These are phyloP conservation scores for Aethes cnicana DNA, from an alignment of 2,888 invertebrate species.

Conservation along the genomic window DNA sequence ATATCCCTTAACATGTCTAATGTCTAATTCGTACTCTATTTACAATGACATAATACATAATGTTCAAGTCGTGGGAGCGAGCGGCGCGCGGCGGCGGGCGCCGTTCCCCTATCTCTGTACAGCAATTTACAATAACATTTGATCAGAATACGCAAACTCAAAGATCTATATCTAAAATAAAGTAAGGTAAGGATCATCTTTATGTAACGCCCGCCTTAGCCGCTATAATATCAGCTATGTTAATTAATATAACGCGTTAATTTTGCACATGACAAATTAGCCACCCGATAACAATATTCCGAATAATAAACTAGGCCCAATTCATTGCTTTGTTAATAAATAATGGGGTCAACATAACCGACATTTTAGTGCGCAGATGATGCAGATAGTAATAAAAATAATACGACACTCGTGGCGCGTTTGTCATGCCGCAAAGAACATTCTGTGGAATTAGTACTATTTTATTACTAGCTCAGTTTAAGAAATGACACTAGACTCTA, in stretches of 20 bases:
- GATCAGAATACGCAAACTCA: constrained; percentile 78
- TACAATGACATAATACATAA: constrained; percentile 74
- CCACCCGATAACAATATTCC: constrained; percentile 51
- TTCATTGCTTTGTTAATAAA: constrained; percentile 67
- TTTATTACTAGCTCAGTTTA: constrained; percentile 73
- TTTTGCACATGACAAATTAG: constrained; percentile 71
- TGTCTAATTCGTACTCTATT: constrained; percentile 77
- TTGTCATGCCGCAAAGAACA: constrained; percentile 67
- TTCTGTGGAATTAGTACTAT: constrained; percentile 72
- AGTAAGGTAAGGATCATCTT: constrained; percentile 67
- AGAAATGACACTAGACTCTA: constrained; percentile 71
- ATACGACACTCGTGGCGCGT: constrained; percentile 56
- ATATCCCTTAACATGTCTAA: constrained; percentile 71
- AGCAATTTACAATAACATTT: constrained; percentile 79
- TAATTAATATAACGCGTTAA: constrained; percentile 70
- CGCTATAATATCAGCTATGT: constrained; percentile 77
- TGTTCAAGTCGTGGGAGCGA: constrained; percentile 67
- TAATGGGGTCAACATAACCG: constrained; percentile 70
- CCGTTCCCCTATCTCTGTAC: constrained; percentile 64
- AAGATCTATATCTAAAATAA: constrained; percentile 73
- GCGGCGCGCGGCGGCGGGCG: constrained; percentile 55
- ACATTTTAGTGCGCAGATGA: constrained; percentile 47
- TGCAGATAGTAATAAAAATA: constrained; percentile 49
- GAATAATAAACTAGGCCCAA: constrained; percentile 69
- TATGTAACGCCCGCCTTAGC: constrained; percentile 76